phyloP scores from a whole-genome alignment of 2,888 invertebrate genomes.

The Trypoxylon attenuatum region DNA sequence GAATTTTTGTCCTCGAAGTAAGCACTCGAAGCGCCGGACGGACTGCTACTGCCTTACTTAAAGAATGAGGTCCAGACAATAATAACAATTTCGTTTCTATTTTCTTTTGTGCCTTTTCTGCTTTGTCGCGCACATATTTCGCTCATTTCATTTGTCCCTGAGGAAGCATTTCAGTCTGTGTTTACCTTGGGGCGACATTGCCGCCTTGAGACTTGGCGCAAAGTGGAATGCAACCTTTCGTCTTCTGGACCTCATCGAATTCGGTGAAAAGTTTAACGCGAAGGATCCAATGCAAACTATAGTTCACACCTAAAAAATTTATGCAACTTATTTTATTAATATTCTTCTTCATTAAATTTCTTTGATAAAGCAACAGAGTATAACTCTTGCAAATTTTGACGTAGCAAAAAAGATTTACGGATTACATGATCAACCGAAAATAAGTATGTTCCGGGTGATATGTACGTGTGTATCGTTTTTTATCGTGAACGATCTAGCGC shows the following conservation, averaged over 20 bases:
- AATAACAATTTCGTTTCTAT: constrained; percentile 34
- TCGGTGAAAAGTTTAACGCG: constrained; percentile 42
- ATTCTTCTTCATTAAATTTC: too few species aligned
- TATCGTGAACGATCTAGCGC: too few species aligned
- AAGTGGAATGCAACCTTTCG: constrained; percentile 42
- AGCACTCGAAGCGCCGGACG: background rate
- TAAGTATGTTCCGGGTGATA: too few species aligned
- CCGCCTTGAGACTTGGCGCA: constrained; percentile 39
- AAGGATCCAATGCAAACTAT: too few species aligned
- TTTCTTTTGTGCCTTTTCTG: constrained; percentile 30
- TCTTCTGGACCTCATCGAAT: constrained; percentile 8
- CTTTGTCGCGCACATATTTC: constrained; percentile 53
- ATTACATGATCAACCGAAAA: too few species aligned
- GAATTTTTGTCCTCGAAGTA: background rate
- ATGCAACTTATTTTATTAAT: too few species aligned
- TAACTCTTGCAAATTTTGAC: too few species aligned
- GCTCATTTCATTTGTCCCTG: constrained; percentile 50
- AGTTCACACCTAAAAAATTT: background rate
- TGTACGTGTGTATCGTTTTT: too few species aligned
- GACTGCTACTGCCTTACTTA: background rate
- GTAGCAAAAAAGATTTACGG: too few species aligned
- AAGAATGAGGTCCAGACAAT: background rate
- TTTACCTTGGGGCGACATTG: constrained; percentile 44
- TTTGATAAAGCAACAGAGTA: too few species aligned
- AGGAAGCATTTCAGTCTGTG: constrained; percentile 46